phyloP scores from a whole-genome alignment of 2,113 vertebrate genomes.

The Poeciliopsis occidentalis region DNA sequence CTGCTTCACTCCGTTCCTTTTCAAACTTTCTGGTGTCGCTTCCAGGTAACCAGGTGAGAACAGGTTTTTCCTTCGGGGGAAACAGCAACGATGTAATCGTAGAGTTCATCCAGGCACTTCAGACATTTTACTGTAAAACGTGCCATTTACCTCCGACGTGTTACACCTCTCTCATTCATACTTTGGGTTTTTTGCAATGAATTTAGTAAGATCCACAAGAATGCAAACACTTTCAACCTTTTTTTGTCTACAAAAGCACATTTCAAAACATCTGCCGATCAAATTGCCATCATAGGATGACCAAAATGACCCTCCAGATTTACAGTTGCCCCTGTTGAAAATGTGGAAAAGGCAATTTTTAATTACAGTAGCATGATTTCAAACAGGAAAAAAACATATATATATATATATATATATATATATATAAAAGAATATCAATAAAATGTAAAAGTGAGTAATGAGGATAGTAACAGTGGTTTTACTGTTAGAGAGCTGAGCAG shows the following conservation, averaged over 20 bases:
- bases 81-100: slow-evolving; percentile 24
- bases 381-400: not conserved
- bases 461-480: too few relatives aligned
- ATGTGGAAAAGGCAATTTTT: not conserved
- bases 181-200: slow-evolving; percentile 3
- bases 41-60: slow-evolving; percentile 54
- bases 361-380: not conserved
- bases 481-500: too few relatives aligned
- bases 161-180: not conserved
- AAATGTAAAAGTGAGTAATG: too few relatives aligned
- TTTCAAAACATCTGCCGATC: not conserved
- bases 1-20: slow-evolving; percentile 50
- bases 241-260: too few relatives aligned
- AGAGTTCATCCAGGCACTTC: slow-evolving; percentile 40
- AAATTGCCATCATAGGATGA: not conserved
- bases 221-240: not conserved
- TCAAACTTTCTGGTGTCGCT: slow-evolving; percentile 62
- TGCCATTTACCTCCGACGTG: slow-evolving; percentile 48
- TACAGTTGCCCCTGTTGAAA: too few relatives aligned
- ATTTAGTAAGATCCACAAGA: not conserved
- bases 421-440: too few relatives aligned
- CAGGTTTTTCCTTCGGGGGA: slow-evolving; percentile 54
- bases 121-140: slow-evolving; percentile 54
- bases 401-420: too few relatives aligned
- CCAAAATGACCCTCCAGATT: not conserved